Base-by-base conservation (phyloP, 1,140 invertebrate species). In the Drosophila navojoa region DNA sequence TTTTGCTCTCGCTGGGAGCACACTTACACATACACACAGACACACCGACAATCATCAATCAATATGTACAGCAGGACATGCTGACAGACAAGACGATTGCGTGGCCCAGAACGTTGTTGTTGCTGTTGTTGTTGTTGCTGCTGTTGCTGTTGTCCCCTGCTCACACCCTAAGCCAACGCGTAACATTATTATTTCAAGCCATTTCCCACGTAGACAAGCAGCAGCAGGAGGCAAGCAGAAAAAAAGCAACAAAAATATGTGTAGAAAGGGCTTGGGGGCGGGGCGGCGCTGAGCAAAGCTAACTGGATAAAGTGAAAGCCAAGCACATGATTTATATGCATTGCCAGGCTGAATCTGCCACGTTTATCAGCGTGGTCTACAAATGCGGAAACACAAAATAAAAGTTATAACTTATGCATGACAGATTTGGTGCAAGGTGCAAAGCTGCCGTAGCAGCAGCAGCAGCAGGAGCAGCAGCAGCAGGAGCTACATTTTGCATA, bases 101-200 rank as follows among this genome's bases (percentile, higher is more conserved):
- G 19, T 9, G 32, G 53, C 44, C 44, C 22, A 58, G 53, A 45
- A 59, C 35, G 50, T 49, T 35, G 49, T 47, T 60, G 54, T 32
- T 32, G 29, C 9, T 32, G 29, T 4, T 27, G 27, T 5, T 27
- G 27, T 27, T 27, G 27, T 5, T 27, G 27, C 27, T 27, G 27
- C 4, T 27, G 27, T 27, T 27, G 27, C 27, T 27, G 4, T 27
- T 27, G 5, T 5, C 27, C 5, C 9, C 67, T 57, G 52, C 53
- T 53, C 13, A 1, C 67, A 42, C 49, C 57, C 64, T 58, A 58
- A 72, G 58, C 54, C 32, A 44, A 52, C 60, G 75, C 81, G 67
- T 87, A 86, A 87, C 82, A 87, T 82, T 86, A 86, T 86, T 86
- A 86, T 86, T 86, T 81, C 79, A 81, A 87, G 79, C 81, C 86